A percentile compares a stretch with the other conserved stretches of the same genome.
These are phyloP conservation scores for Micrastur ruficollis DNA, from an alignment of 2,797 vertebrate genomes.

Conservation along the genomic window DNA sequence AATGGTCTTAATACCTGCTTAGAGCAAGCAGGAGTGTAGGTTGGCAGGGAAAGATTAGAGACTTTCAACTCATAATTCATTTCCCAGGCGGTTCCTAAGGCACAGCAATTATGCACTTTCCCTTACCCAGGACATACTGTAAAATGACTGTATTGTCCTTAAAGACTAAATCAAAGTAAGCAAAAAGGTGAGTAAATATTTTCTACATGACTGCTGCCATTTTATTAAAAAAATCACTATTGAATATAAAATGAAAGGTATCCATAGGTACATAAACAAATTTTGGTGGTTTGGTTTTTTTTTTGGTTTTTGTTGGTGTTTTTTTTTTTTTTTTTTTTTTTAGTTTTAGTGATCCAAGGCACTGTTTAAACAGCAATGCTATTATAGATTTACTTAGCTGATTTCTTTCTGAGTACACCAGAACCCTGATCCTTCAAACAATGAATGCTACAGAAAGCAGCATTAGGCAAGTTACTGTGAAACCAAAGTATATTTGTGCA, in stretches of 20 bases:
- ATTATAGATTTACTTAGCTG: background rate
- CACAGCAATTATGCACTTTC: background rate
- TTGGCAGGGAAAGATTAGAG: background rate
- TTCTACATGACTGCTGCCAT: background rate
- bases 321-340: background rate
- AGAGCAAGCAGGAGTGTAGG: background rate
- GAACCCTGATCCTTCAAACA: background rate
- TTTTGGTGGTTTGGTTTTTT: too few relatives aligned
- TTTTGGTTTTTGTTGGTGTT: too few relatives aligned
- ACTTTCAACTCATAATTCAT: background rate
- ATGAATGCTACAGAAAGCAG: background rate
- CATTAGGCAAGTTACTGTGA: background rate
- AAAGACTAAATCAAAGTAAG: background rate
- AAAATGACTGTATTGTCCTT: background rate
- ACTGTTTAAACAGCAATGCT: background rate
- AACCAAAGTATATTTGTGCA: conserved; percentile 15
- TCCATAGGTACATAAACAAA: background rate
- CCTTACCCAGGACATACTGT: background rate
- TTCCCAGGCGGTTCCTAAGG: background rate
- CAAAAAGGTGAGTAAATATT: background rate
- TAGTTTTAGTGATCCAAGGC: background rate
- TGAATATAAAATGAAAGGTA: background rate
- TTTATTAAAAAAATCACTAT: background rate
- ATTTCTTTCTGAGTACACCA: background rate
- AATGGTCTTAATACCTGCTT: background rate